Base-by-base conservation (phyloP, 1,140 invertebrate genomes). In the Meloidogyne floridensis region DNA sequence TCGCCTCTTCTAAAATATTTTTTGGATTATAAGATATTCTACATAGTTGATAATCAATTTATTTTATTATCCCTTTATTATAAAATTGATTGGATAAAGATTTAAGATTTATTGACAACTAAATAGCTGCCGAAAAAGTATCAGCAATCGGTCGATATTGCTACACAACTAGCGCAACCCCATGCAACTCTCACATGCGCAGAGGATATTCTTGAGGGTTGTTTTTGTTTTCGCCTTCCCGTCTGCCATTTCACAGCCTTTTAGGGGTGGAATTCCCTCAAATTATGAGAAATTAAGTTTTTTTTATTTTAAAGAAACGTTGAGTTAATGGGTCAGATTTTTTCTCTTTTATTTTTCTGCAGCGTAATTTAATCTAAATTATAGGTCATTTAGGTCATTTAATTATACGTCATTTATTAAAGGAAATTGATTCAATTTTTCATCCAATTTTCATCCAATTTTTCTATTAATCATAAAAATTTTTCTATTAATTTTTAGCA, bases 401-500 rank as follows among this genome's bases (percentile, higher is more conserved):
- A n/a, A n/a, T n/a, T n/a, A n/a, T n/a, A n/a, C n/a, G n/a, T n/a
- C n/a, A n/a, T n/a, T n/a, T n/a, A n/a, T 65, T 65, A 65, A 65
- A 65, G 56, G 43, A n/a, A 65, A n/a, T 65, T 13, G 15, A 65
- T 65, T 65, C 6, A n/a, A 13, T n/a, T 65, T n/a, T 47, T 47
- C 2, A 47, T n/a, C n/a, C n/a, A 47, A 6, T 47, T 47, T 47
- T 47, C n/a, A n/a, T n/a, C n/a, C n/a, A n/a, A n/a, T n/a, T n/a
- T n/a, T n/a, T n/a, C n/a, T n/a, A n/a, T n/a, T n/a, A n/a, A n/a
- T n/a, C n/a, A n/a, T n/a, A n/a, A n/a, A n/a, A 47, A 47, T 47
- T 47, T 47, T 47, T 47, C 43, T 47, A n/a, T n/a, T 65, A 65
- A 3, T 72, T 70, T 79, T 51, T n/a, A 70, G 59, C n/a, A 69